These are phyloP conservation scores for Ylistrum balloti DNA, from an alignment of 1,140 invertebrate species.

Conservation along the genomic window DNA sequence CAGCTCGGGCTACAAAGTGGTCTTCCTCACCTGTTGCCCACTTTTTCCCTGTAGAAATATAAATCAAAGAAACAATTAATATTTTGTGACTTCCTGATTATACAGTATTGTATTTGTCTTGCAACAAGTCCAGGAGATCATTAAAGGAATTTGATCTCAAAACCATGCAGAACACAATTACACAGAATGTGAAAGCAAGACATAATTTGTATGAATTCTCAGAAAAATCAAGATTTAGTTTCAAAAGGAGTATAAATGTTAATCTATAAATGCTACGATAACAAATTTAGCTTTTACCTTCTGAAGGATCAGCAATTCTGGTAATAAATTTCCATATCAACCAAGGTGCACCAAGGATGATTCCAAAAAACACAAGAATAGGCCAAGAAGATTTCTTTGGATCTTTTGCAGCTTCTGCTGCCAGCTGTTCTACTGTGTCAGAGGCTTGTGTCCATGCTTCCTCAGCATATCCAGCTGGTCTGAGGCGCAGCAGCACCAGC, in stretches of 20 bases:
- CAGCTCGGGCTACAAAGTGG: conserved; percentile 88
- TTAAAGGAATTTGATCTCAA: too few relatives aligned
- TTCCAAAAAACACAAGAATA: conserved; percentile 90
- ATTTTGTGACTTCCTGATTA: too few relatives aligned
- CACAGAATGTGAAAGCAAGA: too few relatives aligned
- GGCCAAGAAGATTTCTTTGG: conserved; percentile 84
- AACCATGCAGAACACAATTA: too few relatives aligned
- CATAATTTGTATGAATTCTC: too few relatives aligned
- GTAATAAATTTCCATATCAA: conserved; percentile 93
- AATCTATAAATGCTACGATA: too few relatives aligned
- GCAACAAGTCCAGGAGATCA: too few relatives aligned
- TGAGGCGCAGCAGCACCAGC: conserved; percentile 86
- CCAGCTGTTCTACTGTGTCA: conserved; percentile 58
- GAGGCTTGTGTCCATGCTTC: conserved; percentile 79
- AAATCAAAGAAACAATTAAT: too few relatives aligned
- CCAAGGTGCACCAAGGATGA: conserved; percentile 95
- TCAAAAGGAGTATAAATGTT: too few relatives aligned
- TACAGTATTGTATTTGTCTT: too few relatives aligned
- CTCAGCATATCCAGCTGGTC: conserved; percentile 75
- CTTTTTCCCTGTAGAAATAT: conserved; percentile 77
- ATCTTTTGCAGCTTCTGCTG: conserved; percentile 56
- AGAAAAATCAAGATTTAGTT: too few relatives aligned
- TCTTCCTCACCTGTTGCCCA: conserved; percentile 87
- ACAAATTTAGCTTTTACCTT: not conserved
- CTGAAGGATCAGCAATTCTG: conserved; percentile 62